Evolutionary conservation across 2,797 vertebrate species (phyloP).

Genomic region (Alosa sapidissima): DNA sequence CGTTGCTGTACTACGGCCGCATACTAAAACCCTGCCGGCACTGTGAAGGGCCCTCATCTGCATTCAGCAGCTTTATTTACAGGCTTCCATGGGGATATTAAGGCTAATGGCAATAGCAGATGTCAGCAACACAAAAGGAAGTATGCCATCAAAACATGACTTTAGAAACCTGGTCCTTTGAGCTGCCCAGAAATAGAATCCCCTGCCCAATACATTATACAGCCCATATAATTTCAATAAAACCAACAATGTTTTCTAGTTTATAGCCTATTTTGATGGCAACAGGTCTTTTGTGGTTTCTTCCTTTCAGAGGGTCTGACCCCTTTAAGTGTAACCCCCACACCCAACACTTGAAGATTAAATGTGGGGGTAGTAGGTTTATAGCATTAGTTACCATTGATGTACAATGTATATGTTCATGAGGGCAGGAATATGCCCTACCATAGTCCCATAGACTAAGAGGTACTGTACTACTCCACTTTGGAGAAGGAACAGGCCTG

Average conservation of each 20-base stretch:
- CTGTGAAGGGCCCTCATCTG: constrained; percentile 38
- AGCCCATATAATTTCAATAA: constrained; percentile 44
- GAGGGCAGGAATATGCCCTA: too few species aligned
- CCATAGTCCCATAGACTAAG: too few species aligned
- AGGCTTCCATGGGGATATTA: constrained; percentile 44
- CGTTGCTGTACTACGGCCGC: constrained; percentile 31
- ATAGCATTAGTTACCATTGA: not conserved
- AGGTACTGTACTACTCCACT: not conserved
- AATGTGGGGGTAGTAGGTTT: not conserved
- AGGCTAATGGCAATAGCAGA: constrained; percentile 50
- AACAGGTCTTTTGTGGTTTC: not conserved
- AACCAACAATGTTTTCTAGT: constrained; percentile 31
- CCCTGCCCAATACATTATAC: constrained; percentile 31
- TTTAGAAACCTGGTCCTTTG: constrained; percentile 32
- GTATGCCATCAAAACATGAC: constrained; percentile 44
- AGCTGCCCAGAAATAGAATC: constrained; percentile 29
- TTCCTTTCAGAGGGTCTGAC: not conserved
- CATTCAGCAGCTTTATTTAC: constrained; percentile 48
- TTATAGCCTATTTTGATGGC: constrained; percentile 24
- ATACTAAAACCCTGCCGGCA: constrained; percentile 43
- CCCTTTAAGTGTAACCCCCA: not conserved
- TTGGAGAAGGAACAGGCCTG: not conserved
- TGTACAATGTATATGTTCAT: not conserved
- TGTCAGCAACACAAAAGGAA: constrained; percentile 52
- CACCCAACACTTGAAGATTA: not conserved